Base-by-base conservation (phyloP, 2,797 vertebrate species). In the Thunnus albacares region DNA sequence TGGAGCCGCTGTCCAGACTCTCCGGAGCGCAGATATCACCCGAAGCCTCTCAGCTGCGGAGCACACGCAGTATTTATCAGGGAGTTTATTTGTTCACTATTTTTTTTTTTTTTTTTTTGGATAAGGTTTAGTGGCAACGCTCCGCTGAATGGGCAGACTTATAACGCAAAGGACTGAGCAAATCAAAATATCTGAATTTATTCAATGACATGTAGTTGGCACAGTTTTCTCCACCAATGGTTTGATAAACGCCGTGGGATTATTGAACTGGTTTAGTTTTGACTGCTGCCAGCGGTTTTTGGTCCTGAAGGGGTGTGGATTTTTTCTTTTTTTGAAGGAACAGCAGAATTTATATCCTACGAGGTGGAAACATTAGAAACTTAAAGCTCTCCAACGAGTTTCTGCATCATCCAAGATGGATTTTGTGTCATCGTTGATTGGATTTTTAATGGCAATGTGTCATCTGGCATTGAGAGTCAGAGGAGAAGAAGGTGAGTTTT, bases 401-500 rank as follows among this genome's bases (percentile, higher is more conserved):
- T 71, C 60, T 38, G 15, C 63, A 61, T 65, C 76, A 35, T 70
- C 75, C 89, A 95, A 93, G 83, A 98, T 98, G 97, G 97, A 97
- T 97, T 95, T 96, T 74, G 89, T 94, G 89, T 82, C 93, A 51
- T 90, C 96, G 41, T 58, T 93, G 83, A 90, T 96, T 96, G 95
- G 96, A 96, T 95, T 97, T 92, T 86, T 97, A 91, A 91, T 92
- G 84, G 89, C 96, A 71, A 75, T 91, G 84, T 95, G 95, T 92
- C 93, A 93, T 75, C 89, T 95, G 77, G 92, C 94, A 64, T 78
- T 74, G 15, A 82, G 90, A 92, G 95, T 93, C 88, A 77, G 84
- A 72, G 97, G 93, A 81, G 94, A 97, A 67, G 92, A 94, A 87
- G 97, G 97, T 98, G 96, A 97, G 97, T 88, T 87, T 65, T 8